A percentile compares a stretch with the other conserved stretches of the same genome.
Evolutionary conservation across 1,140 invertebrate genomes (phyloP).

Genomic region (Drosophila hydei): DNA sequence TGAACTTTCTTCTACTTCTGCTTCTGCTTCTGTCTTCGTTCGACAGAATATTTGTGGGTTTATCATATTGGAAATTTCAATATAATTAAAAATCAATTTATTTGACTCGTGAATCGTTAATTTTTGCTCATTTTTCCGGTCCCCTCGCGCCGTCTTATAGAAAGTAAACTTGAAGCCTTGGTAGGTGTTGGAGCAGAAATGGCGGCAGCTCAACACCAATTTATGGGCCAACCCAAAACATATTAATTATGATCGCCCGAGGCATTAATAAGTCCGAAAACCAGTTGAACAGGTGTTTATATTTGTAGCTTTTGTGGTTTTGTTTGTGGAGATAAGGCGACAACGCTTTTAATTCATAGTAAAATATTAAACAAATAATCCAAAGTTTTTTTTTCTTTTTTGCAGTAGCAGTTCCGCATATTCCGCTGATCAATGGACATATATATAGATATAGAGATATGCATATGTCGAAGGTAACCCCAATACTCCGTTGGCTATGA

Average conservation of each 20-base stretch:
- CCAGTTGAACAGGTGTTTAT: slow-evolving; percentile 35
- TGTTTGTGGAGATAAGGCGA: slow-evolving; percentile 9
- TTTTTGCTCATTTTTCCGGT: slow-evolving; percentile 23
- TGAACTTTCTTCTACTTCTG: neutral
- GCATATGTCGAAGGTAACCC: slow-evolving; percentile 25
- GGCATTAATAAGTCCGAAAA: slow-evolving; percentile 28
- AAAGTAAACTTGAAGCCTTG: slow-evolving; percentile 35
- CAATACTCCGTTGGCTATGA: slow-evolving; percentile 15
- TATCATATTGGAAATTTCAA: slow-evolving; percentile 7
- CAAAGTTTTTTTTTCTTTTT: slow-evolving; percentile 8
- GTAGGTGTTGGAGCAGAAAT: slow-evolving; percentile 22
- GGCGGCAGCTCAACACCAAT: slow-evolving; percentile 35
- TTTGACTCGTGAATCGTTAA: slow-evolving; percentile 7
- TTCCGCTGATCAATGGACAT: slow-evolving; percentile 4
- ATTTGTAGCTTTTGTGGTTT: slow-evolving; percentile 4
- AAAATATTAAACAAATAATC: slow-evolving; percentile 34
- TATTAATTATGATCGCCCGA: slow-evolving; percentile 44
- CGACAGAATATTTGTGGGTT: neutral
- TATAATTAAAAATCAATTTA: slow-evolving; percentile 33
- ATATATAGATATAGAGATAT: slow-evolving; percentile 3
- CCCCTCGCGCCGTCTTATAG: slow-evolving; percentile 10
- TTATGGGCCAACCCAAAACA: slow-evolving; percentile 39
- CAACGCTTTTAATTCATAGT: slow-evolving; percentile 19
- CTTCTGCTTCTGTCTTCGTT: neutral
- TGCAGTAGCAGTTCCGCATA: slow-evolving; percentile 35